A percentile compares a stretch with the other conserved stretches of the same genome.
phyloP scores from a whole-genome alignment of 1,140 invertebrate genomes.

The Drosophila leontia region DNA sequence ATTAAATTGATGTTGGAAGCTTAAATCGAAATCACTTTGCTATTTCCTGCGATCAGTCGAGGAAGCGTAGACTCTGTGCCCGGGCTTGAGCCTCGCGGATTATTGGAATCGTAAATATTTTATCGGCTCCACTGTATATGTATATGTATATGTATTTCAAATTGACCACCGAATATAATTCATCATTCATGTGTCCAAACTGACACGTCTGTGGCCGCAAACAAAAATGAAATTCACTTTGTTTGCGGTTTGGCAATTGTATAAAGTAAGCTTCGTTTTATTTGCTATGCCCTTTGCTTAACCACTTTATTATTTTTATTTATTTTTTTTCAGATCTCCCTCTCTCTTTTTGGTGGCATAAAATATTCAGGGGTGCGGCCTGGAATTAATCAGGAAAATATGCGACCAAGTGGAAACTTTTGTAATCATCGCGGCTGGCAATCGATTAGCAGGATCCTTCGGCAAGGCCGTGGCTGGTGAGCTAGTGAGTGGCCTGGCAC shows the following conservation, averaged over 20 bases:
- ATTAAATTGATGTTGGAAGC: constrained; percentile 58
- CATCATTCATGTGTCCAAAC: constrained; percentile 81
- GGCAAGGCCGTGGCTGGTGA: neutral
- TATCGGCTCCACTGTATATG: constrained; percentile 28
- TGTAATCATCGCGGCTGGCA: constrained; percentile 63
- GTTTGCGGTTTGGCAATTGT: constrained; percentile 68
- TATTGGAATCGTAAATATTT: constrained; percentile 20
- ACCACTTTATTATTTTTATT: constrained; percentile 17
- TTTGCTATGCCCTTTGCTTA: constrained; percentile 39
- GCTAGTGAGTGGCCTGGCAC: constrained; percentile 4
- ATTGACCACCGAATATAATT: constrained; percentile 70
- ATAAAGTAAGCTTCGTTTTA: constrained; percentile 57
- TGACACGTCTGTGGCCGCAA: constrained; percentile 81
- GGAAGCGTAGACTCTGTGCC: neutral
- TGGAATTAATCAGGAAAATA: constrained; percentile 78
- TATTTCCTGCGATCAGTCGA: constrained; percentile 21
- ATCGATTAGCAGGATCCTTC: constrained; percentile 58
- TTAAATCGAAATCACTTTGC: constrained; percentile 49
- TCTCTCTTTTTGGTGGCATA: constrained; percentile 33
- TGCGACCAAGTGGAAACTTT: constrained; percentile 71
- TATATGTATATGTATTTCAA: constrained; percentile 10
- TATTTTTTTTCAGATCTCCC: constrained; percentile 9
- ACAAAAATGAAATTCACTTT: constrained; percentile 80
- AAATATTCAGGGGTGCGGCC: constrained; percentile 60
- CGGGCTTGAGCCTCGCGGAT: constrained; percentile 5